Conservation (phyloP, 2,888 invertebrate genomes). For the Rhamphomyia laevipes region DNA sequence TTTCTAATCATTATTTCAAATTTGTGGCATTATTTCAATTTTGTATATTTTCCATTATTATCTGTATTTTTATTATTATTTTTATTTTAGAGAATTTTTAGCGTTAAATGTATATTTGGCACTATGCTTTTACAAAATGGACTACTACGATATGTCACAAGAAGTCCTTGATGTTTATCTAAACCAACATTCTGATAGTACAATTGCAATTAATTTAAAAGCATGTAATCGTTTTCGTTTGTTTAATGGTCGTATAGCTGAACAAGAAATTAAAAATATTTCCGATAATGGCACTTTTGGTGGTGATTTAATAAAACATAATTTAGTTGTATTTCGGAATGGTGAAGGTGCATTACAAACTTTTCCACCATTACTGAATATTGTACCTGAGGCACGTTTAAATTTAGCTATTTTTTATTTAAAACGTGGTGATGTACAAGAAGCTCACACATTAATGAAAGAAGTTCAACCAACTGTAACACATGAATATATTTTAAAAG, state of each 20-base stretch:
- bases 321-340: slow-evolving; percentile 85
- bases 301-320: slow-evolving; percentile 87
- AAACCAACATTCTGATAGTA: slow-evolving; percentile 83
- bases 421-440: slow-evolving; percentile 74
- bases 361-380: slow-evolving; percentile 82
- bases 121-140: slow-evolving; percentile 94
- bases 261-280: slow-evolving; percentile 76
- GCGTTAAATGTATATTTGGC: slow-evolving; percentile 96
- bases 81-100: slow-evolving; percentile 61
- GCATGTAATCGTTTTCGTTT: slow-evolving; percentile 61
- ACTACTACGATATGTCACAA: slow-evolving; percentile 96
- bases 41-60: no score
- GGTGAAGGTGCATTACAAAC: slow-evolving; percentile 88
- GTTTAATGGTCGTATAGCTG: slow-evolving; percentile 91
- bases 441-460: slow-evolving; percentile 80
- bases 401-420: slow-evolving; percentile 93
- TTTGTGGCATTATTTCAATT: no score
- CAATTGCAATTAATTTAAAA: slow-evolving; percentile 89
- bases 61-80: neutral
- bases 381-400: slow-evolving; percentile 90
- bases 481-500: slow-evolving; percentile 92
- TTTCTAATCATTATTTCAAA: no score
- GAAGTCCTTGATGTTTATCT: slow-evolving; percentile 92
- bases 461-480: slow-evolving; percentile 88
- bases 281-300: slow-evolving; percentile 70